Conservation (phyloP, 92 coral and sea anemone genomes). For the Parazoanthus atlanticus region DNA sequence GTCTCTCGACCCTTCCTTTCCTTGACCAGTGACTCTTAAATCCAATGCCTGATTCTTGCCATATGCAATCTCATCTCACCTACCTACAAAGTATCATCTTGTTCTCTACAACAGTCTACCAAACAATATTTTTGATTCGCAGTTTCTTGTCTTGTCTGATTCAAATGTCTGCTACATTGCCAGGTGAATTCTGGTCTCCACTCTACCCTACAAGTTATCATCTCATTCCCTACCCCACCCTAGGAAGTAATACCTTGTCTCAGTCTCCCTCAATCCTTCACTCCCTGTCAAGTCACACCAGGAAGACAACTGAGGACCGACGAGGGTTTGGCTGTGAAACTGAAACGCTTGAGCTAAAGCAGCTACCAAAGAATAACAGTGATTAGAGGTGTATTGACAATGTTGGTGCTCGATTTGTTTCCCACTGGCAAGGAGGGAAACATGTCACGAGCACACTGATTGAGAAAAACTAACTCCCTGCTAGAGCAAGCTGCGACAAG, state of each 20-base stretch:
- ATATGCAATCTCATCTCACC: too few species aligned
- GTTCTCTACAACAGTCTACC: too few species aligned
- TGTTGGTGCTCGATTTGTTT: too few species aligned
- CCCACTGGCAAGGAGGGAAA: not conserved
- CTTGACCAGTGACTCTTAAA: too few species aligned
- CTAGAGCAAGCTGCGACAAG: not conserved
- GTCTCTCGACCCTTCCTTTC: too few species aligned
- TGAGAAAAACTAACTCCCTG: too few species aligned
- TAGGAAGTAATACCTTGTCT: not conserved
- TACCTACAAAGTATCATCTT: too few species aligned
- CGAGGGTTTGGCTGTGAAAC: constrained; percentile 88
- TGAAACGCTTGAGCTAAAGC: constrained; percentile 87
- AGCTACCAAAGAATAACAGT: constrained; percentile 47
- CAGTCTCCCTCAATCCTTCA: constrained; percentile 57
- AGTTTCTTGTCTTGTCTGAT: too few species aligned
- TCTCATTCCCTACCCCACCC: not conserved
- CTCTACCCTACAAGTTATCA: not conserved
- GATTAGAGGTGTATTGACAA: not conserved
- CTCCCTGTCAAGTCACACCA: constrained; percentile 85
- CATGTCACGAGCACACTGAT: not conserved
- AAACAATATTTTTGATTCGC: too few species aligned
- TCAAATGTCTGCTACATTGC: not conserved
- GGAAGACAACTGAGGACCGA: constrained; percentile 75
- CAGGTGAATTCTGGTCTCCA: not conserved
- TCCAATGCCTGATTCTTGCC: too few species aligned